phyloP scores from a whole-genome alignment of 2,888 invertebrate species.

The Coenonympha arcania region DNA sequence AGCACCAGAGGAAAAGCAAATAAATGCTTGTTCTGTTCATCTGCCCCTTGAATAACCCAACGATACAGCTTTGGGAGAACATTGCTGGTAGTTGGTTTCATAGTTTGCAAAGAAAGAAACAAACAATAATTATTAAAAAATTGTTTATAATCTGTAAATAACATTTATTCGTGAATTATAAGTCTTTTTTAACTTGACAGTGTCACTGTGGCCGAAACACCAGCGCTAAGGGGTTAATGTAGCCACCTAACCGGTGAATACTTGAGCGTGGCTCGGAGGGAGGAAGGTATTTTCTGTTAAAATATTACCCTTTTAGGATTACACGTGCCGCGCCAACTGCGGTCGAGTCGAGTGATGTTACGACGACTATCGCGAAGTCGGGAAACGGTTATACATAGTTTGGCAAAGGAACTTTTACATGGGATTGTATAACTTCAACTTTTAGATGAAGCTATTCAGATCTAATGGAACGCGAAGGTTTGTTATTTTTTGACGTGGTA shows the following conservation, averaged over 20 bases:
- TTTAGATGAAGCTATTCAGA: neutral
- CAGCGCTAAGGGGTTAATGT: constrained; percentile 57
- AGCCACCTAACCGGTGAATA: constrained; percentile 53
- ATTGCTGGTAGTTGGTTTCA: too few species aligned
- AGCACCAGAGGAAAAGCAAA: neutral
- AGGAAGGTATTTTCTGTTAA: constrained; percentile 56
- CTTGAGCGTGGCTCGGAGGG: constrained; percentile 53
- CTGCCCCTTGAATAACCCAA: too few species aligned
- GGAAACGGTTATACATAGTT: constrained; percentile 11
- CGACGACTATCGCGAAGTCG: constrained; percentile 20
- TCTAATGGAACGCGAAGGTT: neutral
- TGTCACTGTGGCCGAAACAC: constrained; percentile 42
- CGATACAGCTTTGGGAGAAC: too few species aligned
- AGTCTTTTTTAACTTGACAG: constrained; percentile 4
- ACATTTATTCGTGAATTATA: neutral
- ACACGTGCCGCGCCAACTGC: constrained; percentile 43
- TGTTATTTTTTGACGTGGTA: neutral
- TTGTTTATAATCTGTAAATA: too few species aligned
- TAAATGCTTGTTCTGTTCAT: too few species aligned
- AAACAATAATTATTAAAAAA: too few species aligned
- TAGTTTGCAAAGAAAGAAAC: too few species aligned
- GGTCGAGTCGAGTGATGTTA: constrained; percentile 43
- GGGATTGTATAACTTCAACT: neutral
- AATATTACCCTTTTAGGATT: constrained; percentile 68
- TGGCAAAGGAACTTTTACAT: constrained; percentile 2